Percentiles rank a stretch among this genome's conserved stretches.
Conservation (phyloP, 92 coral and sea anemone genomes). For the Actinostola sp. region DNA sequence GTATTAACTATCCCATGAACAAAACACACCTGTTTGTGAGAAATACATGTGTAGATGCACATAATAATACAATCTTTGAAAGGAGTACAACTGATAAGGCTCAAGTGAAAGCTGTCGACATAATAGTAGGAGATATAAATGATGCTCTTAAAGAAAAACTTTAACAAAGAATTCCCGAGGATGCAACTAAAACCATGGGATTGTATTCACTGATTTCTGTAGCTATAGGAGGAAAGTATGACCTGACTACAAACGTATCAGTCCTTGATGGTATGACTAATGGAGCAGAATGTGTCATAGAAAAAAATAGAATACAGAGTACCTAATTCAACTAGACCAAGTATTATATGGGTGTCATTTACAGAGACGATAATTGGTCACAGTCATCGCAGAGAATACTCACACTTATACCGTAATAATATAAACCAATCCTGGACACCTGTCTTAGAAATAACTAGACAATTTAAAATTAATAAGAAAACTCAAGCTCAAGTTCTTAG, state of each 20-base stretch:
- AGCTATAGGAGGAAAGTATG: slow-evolving; percentile 52
- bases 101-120: slow-evolving; percentile 46
- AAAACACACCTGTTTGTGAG: slow-evolving; percentile 34
- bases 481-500: slow-evolving; percentile 39
- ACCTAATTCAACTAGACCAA: slow-evolving; percentile 49
- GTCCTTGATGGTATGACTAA: slow-evolving; percentile 61
- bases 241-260: slow-evolving; percentile 54
- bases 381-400: slow-evolving; percentile 39
- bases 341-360: slow-evolving; percentile 69
- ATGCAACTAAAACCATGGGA: slow-evolving; percentile 66
- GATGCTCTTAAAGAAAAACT: slow-evolving; percentile 46
- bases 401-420: slow-evolving; percentile 30
- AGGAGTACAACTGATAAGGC: slow-evolving; percentile 41
- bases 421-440: slow-evolving; percentile 50
- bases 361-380: slow-evolving; percentile 25
- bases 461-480: slow-evolving; percentile 35
- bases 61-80: slow-evolving; percentile 36
- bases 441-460: slow-evolving; percentile 51
- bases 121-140: slow-evolving; percentile 62
- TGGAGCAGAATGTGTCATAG: slow-evolving; percentile 63
- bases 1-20: slow-evolving; percentile 30
- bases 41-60: slow-evolving; percentile 38
- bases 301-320: slow-evolving; percentile 58
- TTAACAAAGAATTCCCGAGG: no score
- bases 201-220: slow-evolving; percentile 42